phyloP scores from a whole-genome alignment of 1,140 invertebrate species.

The Drosophila hydei region DNA sequence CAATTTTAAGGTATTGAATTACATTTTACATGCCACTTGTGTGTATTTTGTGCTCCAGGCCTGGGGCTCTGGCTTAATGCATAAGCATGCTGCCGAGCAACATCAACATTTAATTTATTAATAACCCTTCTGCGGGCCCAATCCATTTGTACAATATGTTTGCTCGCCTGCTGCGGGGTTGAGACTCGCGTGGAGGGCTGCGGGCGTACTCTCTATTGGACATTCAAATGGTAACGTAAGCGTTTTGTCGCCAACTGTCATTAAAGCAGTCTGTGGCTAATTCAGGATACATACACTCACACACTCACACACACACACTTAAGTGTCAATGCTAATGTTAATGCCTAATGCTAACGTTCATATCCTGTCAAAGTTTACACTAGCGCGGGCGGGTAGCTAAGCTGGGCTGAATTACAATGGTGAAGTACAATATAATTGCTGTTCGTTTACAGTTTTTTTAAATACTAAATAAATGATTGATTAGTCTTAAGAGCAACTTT shows the following conservation, averaged over 20 bases:
- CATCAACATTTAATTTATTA: slow-evolving; percentile 75
- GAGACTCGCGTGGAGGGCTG: background rate
- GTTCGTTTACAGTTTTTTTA: background rate
- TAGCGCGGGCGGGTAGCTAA: background rate
- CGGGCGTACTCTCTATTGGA: slow-evolving; percentile 3
- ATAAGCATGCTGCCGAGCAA: slow-evolving; percentile 12
- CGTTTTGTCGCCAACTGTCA: slow-evolving; percentile 56
- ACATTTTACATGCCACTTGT: slow-evolving; percentile 35
- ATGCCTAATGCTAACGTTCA: slow-evolving; percentile 51
- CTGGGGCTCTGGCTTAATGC: slow-evolving; percentile 7
- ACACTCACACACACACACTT: slow-evolving; percentile 10
- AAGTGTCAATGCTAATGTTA: slow-evolving; percentile 63
- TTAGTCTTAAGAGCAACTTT: background rate
- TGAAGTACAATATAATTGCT: too few species aligned
- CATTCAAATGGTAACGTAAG: slow-evolving; percentile 43
- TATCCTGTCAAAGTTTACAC: slow-evolving; percentile 54
- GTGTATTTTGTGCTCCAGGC: slow-evolving; percentile 17
- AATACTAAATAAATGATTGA: background rate
- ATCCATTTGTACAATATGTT: slow-evolving; percentile 47
- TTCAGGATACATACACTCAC: slow-evolving; percentile 33
- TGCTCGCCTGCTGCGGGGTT: background rate
- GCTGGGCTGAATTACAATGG: background rate
- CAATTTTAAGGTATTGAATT: slow-evolving; percentile 54
- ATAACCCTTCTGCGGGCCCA: slow-evolving; percentile 64
- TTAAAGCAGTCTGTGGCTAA: slow-evolving; percentile 68